Percentiles rank a stretch among this genome's conserved stretches.
phyloP scores from a whole-genome alignment of 92 coral and sea anemone genomes.

The Metridium senile region DNA sequence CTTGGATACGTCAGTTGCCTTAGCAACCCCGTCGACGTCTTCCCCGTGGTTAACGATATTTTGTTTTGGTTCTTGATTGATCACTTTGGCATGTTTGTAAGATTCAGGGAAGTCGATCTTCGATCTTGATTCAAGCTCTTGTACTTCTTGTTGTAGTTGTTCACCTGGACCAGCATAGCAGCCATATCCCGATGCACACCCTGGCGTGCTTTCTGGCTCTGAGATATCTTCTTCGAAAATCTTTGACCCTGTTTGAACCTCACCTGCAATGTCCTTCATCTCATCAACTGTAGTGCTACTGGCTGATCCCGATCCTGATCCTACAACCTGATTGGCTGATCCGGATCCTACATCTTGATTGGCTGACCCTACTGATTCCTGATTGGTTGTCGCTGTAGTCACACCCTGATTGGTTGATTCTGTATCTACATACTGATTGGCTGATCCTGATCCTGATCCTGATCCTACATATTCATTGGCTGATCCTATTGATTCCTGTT shows the following conservation, averaged over 20 bases:
- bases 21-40: neutral
- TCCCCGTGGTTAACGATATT: slow-evolving; percentile 5
- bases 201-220: slow-evolving; percentile 57
- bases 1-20: neutral
- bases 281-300: slow-evolving; percentile 4
- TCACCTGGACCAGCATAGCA: slow-evolving; percentile 43
- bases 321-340: no score
- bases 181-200: slow-evolving; percentile 67
- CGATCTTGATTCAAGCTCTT: slow-evolving; percentile 31
- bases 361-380: neutral
- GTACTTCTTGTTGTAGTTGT: slow-evolving; percentile 5
- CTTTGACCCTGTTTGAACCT: slow-evolving; percentile 31
- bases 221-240: slow-evolving; percentile 34
- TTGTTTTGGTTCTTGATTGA: neutral
- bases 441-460: neutral
- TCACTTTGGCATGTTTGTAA: neutral
- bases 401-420: neutral
- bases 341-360: neutral
- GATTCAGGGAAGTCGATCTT: slow-evolving; percentile 19
- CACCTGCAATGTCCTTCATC: slow-evolving; percentile 49
- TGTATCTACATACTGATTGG: neutral
- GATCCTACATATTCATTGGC: neutral
- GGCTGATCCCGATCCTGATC: neutral
- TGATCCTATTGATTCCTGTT: neutral
- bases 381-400: no score